Evolutionary conservation across 2,113 vertebrate species (phyloP), one percentile per base, ranked within the genome.

Genomic region (Cottus gobio): DNA sequence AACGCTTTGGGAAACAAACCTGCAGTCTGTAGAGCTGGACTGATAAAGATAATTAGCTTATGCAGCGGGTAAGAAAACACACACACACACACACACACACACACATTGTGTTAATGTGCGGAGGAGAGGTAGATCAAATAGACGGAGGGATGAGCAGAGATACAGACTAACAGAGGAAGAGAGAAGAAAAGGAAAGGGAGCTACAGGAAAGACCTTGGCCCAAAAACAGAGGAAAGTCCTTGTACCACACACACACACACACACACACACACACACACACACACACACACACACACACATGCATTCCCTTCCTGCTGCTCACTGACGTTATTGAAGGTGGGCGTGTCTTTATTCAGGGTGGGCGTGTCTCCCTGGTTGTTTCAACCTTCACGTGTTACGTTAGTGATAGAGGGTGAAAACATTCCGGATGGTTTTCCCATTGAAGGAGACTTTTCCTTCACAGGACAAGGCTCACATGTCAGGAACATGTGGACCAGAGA

Each of bases 181-280:
- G 67, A 73, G 30, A 74, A 52, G 83, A 71, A 36, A 37, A 44
- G 10, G 18, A 42, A 77, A 13, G 28, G 26, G n/a, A 60, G 71
- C 62, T 50, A 71, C 48, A 79, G 85, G 84, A 90, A 90, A 93
- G 87, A 88, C 89, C 87, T 92, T 93, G 90, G 84, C 83, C 92
- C 89, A 92, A 82, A 86, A 90, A 90, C 63, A 18, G 66, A 90
- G 80, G 77, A 77, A 84, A 83, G 72, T 81, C 70, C 57, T 63
- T 60, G 57, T 26, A 22, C 2, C 48, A 61, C 64, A 70, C 73
- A 64, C 56, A 73, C 39, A 73, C 54, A 71, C 61, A 67, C 56
- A 73, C 34, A 73, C 54, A 64, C 61, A 64, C 75, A 67, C 54
- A 70, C 34, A 72, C 54, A 63, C 64, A 66, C 72, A 66, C 54